A percentile compares a stretch with the other conserved stretches of the same genome.
phyloP scores from a whole-genome alignment of 2,797 vertebrate genomes.

The Ficedula albicollis region DNA sequence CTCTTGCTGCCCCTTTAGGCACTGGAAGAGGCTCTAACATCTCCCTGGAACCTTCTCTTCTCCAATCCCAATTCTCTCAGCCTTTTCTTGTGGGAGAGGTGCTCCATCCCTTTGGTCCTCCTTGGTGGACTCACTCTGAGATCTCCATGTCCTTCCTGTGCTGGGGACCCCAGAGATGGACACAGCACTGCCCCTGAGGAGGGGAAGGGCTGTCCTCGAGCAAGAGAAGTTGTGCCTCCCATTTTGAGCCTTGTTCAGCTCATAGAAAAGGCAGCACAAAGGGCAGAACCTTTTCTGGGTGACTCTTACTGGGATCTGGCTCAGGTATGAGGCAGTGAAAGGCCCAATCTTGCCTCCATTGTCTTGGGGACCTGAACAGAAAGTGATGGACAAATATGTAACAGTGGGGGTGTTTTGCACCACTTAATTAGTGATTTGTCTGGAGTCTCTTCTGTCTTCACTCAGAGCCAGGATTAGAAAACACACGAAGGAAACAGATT shows the following conservation, averaged over 20 bases:
- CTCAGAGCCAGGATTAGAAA: no score
- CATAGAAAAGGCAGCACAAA: background rate
- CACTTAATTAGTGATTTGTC: no score
- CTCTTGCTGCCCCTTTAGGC: background rate
- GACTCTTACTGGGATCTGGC: background rate
- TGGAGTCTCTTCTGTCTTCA: no score
- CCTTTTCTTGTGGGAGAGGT: background rate
- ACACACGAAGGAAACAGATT: no score
- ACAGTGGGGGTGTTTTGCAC: no score
- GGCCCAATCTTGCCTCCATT: background rate
- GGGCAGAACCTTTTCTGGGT: background rate
- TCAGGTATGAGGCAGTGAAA: background rate
- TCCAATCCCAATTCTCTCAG: background rate
- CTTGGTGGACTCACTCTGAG: background rate
- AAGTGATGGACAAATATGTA: background rate
- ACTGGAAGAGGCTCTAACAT: accelerated
- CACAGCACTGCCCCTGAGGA: background rate
- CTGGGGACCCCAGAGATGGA: background rate
- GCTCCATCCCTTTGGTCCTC: background rate
- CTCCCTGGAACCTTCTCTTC: background rate
- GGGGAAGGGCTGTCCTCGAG: background rate
- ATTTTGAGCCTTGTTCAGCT: background rate
- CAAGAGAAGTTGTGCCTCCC: background rate
- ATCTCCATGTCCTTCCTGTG: accelerated
- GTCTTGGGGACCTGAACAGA: background rate